A percentile compares a stretch with the other conserved stretches of the same genome.
phyloP scores from a whole-genome alignment of 2,113 vertebrate species.

The Myrmecobius fasciatus region DNA sequence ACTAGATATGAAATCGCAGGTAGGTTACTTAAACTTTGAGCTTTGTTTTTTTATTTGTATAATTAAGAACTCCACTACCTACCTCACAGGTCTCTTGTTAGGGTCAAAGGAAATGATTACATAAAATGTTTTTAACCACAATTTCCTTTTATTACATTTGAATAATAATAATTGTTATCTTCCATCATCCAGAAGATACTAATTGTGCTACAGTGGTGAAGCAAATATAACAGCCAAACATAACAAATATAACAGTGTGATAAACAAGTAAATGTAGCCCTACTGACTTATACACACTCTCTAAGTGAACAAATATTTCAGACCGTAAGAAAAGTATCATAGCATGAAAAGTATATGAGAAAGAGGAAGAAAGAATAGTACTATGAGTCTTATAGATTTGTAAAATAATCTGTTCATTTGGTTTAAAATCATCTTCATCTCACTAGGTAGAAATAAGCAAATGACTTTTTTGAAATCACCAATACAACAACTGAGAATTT shows the following conservation, averaged over 20 bases:
- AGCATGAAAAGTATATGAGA: not conserved
- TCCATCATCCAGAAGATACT: not conserved
- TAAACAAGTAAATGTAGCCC: not conserved
- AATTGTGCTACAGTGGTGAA: not conserved
- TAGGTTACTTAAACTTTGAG: not conserved
- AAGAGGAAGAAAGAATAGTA: not conserved
- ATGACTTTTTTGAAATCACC: not conserved
- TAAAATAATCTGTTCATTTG: not conserved
- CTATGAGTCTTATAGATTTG: not conserved
- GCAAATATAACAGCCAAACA: not conserved
- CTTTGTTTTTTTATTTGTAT: not conserved
- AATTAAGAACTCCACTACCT: not conserved
- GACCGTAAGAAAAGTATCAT: not conserved
- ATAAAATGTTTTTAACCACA: not conserved
- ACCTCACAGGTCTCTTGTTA: not conserved
- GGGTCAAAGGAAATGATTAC: not conserved
- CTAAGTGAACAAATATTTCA: conserved; percentile 2
- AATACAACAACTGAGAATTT: conserved; percentile 7
- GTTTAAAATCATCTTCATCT: conserved; percentile 25
- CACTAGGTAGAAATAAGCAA: not conserved
- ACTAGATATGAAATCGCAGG: not conserved
- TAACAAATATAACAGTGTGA: no score
- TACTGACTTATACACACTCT: not conserved
- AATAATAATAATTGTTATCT: not conserved
- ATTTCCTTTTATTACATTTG: not conserved